Conservation (phyloP, 2,888 invertebrate species). For the Eupithecia centaureata region DNA sequence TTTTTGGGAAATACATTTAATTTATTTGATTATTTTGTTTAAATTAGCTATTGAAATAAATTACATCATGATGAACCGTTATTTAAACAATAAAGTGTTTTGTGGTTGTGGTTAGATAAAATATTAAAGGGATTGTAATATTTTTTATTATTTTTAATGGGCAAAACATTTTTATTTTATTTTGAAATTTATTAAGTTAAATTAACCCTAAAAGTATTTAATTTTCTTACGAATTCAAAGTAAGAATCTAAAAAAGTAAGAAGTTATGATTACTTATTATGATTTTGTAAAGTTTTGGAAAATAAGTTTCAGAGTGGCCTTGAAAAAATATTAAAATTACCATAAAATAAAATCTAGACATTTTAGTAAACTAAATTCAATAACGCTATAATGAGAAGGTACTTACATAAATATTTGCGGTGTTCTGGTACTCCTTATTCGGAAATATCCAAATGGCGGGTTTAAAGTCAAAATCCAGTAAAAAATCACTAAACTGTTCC, state of each 20-base stretch:
- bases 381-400: conserved; percentile 48
- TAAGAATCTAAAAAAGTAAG: not conserved
- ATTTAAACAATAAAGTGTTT: not conserved
- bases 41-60: not conserved
- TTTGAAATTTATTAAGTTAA: not conserved
- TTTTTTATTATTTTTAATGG: not conserved
- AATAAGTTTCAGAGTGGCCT: conserved; percentile 26
- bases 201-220: not conserved
- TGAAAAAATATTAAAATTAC: conserved; percentile 6
- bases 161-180: too few relatives aligned
- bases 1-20: not conserved
- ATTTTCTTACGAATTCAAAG: not conserved
- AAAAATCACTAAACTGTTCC: conserved; percentile 60
- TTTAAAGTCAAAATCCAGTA: conserved; percentile 74
- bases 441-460: conserved; percentile 81
- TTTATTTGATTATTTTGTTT: not conserved
- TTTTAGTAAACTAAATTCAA: not conserved
- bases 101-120: not conserved
- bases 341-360: not conserved
- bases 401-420: conserved; percentile 84
- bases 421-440: conserved; percentile 71
- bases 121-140: not conserved
- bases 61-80: not conserved
- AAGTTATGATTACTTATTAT: not conserved
- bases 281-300: not conserved